Conservation (phyloP, 2,888 invertebrate species). For the Parelbella ahira region DNA sequence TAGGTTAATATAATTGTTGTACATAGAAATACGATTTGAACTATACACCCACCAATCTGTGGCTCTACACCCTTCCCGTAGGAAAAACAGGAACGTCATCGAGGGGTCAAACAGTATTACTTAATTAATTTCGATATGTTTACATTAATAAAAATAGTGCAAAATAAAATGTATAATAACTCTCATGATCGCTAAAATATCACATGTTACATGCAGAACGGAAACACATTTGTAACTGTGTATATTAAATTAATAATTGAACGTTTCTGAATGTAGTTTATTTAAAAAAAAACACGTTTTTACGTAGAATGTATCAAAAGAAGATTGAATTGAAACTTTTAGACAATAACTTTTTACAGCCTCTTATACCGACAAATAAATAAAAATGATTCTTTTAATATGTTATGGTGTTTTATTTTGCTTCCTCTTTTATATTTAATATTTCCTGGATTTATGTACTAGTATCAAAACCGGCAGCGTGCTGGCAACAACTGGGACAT, state of each 20-base stretch:
- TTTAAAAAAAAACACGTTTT: conserved; percentile 40
- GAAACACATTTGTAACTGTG: conserved; percentile 26
- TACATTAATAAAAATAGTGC: conserved; percentile 46
- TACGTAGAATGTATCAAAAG: conserved; percentile 53
- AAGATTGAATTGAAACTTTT: conserved; percentile 68
- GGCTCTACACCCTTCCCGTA: conserved; percentile 34
- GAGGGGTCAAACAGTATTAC: conserved; percentile 76
- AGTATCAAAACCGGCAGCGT: too few relatives aligned
- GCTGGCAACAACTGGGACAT: too few relatives aligned
- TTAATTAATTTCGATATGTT: conserved; percentile 69
- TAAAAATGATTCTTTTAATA: conserved; percentile 65
- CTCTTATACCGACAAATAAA: conserved; percentile 74
- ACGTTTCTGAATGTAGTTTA: conserved; percentile 43
- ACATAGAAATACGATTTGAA: too few relatives aligned
- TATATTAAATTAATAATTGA: conserved; percentile 24
- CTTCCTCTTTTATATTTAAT: background rate
- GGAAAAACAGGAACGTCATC: conserved; percentile 39
- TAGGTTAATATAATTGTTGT: too few relatives aligned
- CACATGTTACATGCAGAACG: conserved; percentile 44
- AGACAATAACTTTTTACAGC: conserved; percentile 78
- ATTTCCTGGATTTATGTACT: background rate
- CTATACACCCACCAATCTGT: conserved; percentile 31
- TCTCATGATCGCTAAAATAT: too few relatives aligned
- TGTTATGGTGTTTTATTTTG: conserved; percentile 49
- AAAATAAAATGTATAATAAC: background rate